Evolutionary conservation across 1,140 invertebrate genomes (phyloP), one percentile per base, ranked within the genome.

Genomic region (Thalassaphorura encarpata): DNA sequence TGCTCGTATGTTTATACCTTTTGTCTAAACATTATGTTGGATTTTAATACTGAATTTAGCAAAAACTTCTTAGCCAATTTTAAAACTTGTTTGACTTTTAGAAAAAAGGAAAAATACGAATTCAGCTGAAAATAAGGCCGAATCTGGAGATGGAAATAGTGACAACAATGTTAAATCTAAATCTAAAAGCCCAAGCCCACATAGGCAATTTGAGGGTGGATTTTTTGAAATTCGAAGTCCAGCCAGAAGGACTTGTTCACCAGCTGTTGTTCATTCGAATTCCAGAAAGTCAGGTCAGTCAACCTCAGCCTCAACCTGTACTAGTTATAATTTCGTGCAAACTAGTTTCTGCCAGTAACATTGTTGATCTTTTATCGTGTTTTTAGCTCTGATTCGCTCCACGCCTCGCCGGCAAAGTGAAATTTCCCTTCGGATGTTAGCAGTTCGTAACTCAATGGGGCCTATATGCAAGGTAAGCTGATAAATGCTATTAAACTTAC

Each of bases 401-500:
- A 18, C 1, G 39, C 50, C 16, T 26, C 50, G 18, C n/a, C 50
- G 40, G 8, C 36, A 24, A 1, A 2, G 16, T 15, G 28, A 36
- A 24, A 39, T 26, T 13, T 31, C 48, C 3, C 24, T 23, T 57
- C 45, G 16, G 19, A 60, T 49, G 27, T 41, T 60, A 1, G 47
- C 52, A 24, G 36, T 60, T 3, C 18, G 58, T 8, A 50, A 52
- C 16, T 60, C 58, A 15, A 60, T 60, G 52, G 58, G 58, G 21
- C 31, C 52, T 15, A 54, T 60, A 11, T 54, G 33, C 15, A 59
- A 54, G 47, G 57, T 59, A 42, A 39, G n/a, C 11, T 36, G 33
- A n/a, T n/a, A n/a, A n/a, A n/a, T n/a, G n/a, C n/a, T n/a, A n/a
- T n/a, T n/a, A n/a, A n/a, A n/a, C n/a, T n/a, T n/a, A n/a, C n/a